These are phyloP conservation scores for Drosophila auraria DNA, from an alignment of 1,140 invertebrate species.

Conservation along the genomic window DNA sequence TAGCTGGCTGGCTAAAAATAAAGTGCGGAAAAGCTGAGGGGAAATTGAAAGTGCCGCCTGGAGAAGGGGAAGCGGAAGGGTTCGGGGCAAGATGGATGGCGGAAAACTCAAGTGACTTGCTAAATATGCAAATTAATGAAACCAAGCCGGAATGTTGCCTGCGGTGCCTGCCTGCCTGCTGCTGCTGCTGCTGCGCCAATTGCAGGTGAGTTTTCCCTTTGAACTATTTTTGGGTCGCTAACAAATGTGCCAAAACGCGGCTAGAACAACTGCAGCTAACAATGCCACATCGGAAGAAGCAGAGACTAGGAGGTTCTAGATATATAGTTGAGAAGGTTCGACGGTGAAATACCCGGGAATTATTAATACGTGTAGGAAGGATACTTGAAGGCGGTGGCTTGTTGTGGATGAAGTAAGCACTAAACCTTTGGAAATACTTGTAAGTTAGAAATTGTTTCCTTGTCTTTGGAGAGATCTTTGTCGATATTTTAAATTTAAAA, in stretches of 20 bases:
- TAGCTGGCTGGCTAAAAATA: conserved; percentile 57
- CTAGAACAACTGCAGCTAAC: conserved; percentile 55
- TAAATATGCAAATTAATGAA: conserved; percentile 80
- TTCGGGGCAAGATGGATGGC: not conserved
- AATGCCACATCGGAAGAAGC: conserved; percentile 21
- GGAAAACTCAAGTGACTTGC: conserved; percentile 52
- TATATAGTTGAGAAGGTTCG: not conserved
- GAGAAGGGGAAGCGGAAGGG: not conserved
- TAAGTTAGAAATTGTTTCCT: not conserved
- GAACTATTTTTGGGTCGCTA: conserved; percentile 73
- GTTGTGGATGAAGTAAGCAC: not conserved
- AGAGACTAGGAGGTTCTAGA: conserved; percentile 1
- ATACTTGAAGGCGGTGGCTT: not conserved
- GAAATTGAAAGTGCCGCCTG: conserved; percentile 36
- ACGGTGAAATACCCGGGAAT: not conserved
- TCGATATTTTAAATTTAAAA: too few species aligned
- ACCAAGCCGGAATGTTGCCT: conserved; percentile 51
- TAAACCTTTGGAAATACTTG: not conserved
- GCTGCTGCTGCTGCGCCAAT: conserved; percentile 1
- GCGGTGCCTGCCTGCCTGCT: conserved; percentile 12
- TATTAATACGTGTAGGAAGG: fast-evolving
- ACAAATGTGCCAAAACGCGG: conserved; percentile 50
- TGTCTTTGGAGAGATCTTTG: too few species aligned
- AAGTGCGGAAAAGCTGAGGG: conserved; percentile 26
- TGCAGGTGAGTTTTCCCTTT: conserved; percentile 45